Percentiles rank a stretch among this genome's conserved stretches.
These are phyloP conservation scores for Brachynemurus nebulosus DNA, from an alignment of 2,888 invertebrate genomes.

Conservation along the genomic window DNA sequence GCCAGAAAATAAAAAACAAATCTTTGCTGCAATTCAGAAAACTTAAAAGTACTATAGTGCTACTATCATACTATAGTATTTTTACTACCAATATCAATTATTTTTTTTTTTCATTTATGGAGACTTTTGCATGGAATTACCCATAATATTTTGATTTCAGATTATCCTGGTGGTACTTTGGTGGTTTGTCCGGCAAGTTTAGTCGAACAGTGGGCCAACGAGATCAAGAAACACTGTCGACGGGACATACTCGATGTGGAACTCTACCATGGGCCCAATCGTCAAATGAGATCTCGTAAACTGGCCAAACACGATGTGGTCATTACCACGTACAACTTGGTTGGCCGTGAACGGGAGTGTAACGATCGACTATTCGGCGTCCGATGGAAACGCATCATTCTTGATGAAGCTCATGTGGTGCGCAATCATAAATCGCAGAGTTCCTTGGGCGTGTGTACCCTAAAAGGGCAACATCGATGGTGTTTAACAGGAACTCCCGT, in stretches of 20 bases:
- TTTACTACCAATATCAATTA: neutral
- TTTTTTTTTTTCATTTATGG: neutral
- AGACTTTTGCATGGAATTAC: too few relatives aligned
- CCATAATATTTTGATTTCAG: neutral
- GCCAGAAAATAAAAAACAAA: too few relatives aligned
- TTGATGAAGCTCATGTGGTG: conserved; percentile 90
- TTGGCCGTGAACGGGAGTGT: conserved; percentile 21
- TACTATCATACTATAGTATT: too few relatives aligned
- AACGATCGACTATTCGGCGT: conserved; percentile 48
- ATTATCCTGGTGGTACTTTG: conserved; percentile 51
- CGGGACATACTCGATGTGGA: conserved; percentile 46
- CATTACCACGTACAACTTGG: conserved; percentile 76
- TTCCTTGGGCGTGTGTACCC: conserved; percentile 51
- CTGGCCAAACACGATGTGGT: conserved; percentile 67
- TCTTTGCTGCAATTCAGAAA: too few relatives aligned
- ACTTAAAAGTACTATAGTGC: too few relatives aligned
- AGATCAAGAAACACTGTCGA: conserved; percentile 50
- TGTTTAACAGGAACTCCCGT: conserved; percentile 89
- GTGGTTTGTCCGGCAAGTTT: conserved; percentile 88
- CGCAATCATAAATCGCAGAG: conserved; percentile 74
- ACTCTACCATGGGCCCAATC: conserved; percentile 69
- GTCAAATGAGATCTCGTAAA: conserved; percentile 45
- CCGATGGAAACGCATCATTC: conserved; percentile 71
- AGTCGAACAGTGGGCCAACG: conserved; percentile 78
- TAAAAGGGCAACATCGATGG: conserved; percentile 56